Conservation (phyloP, 2,888 invertebrate genomes). For the Kryphioiulus occultus region DNA sequence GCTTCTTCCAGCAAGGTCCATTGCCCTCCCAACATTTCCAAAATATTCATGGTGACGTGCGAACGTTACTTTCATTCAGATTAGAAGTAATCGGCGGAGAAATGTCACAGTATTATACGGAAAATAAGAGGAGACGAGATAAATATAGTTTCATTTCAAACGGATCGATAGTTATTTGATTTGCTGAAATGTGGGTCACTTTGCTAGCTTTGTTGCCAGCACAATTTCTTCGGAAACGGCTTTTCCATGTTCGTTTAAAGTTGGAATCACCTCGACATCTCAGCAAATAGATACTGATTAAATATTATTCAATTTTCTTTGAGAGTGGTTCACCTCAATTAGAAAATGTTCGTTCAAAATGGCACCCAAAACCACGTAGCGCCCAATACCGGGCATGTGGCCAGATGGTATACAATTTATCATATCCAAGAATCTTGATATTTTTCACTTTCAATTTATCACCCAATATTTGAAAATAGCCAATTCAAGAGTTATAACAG, state of each 20-base stretch:
- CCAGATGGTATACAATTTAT: too few relatives aligned
- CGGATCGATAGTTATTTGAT: background rate
- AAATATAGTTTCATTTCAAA: background rate
- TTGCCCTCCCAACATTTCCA: background rate
- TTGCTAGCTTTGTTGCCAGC: background rate
- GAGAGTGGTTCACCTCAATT: constrained; percentile 19
- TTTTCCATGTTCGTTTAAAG: too few relatives aligned
- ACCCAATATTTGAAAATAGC: too few relatives aligned
- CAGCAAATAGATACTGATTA: background rate
- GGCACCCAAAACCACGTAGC: too few relatives aligned
- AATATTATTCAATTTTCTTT: background rate
- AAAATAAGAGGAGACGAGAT: background rate
- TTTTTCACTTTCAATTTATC: too few relatives aligned
- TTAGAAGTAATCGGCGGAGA: background rate
- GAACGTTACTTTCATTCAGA: background rate
- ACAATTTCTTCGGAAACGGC: background rate
- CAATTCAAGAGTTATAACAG: too few relatives aligned
- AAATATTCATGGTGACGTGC: background rate
- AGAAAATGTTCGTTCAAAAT: too few relatives aligned
- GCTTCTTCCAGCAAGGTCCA: constrained; percentile 13
- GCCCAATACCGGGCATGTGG: too few relatives aligned
- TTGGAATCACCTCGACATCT: background rate
- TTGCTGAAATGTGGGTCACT: constrained; percentile 4
- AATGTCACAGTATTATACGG: background rate
- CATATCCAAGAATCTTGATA: too few relatives aligned